phyloP scores from a whole-genome alignment of 2,888 invertebrate genomes.

The Habroteleia sp. region DNA sequence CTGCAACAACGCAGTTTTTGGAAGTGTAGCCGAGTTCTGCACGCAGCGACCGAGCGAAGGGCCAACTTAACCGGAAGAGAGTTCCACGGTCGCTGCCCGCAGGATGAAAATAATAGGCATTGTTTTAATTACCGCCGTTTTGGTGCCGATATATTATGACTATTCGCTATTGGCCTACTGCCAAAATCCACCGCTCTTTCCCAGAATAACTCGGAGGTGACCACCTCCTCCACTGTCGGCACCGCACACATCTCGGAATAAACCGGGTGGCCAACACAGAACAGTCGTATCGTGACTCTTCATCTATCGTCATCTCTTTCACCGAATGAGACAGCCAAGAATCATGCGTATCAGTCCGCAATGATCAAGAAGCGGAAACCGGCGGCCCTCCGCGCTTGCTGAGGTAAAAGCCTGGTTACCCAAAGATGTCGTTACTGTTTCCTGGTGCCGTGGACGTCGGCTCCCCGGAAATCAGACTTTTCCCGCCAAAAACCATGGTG shows the following conservation, averaged over 20 bases:
- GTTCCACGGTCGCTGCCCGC: constrained; percentile 4
- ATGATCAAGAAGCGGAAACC: constrained; percentile 47
- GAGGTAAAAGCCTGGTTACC: too few relatives aligned
- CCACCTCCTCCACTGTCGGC: constrained; percentile 70
- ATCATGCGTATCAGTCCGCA: too few relatives aligned
- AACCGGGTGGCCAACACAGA: constrained; percentile 71
- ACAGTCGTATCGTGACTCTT: constrained; percentile 76
- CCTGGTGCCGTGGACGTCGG: too few relatives aligned
- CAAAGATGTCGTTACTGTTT: too few relatives aligned
- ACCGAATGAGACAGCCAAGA: too few relatives aligned
- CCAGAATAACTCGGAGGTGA: constrained; percentile 81
- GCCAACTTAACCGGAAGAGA: background rate
- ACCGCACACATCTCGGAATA: constrained; percentile 65
- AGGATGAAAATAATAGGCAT: constrained; percentile 43
- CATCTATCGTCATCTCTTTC: constrained; percentile 73
- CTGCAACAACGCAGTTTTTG: too few relatives aligned
- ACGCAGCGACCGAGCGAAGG: too few relatives aligned
- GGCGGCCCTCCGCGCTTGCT: too few relatives aligned
- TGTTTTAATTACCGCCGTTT: constrained; percentile 50
- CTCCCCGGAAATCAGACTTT: too few relatives aligned
- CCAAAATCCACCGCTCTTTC: constrained; percentile 70
- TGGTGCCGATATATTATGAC: constrained; percentile 53
- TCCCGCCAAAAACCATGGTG: background rate
- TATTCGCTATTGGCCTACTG: constrained; percentile 68
- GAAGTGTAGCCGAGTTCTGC: too few relatives aligned